These are phyloP conservation scores for Rhyacophila evoluta DNA, from an alignment of 2,888 invertebrate genomes.

Conservation along the genomic window DNA sequence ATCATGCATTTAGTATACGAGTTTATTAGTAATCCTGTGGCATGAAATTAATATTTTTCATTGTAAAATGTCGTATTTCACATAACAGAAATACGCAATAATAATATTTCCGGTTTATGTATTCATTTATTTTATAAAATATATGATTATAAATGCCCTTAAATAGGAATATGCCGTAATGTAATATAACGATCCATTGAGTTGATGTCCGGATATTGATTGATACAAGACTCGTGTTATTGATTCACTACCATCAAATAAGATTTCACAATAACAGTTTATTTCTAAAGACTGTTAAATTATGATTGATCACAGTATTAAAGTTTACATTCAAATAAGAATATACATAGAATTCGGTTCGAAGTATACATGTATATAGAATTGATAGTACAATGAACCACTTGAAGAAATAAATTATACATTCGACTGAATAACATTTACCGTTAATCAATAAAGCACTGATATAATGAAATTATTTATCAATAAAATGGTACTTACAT, in stretches of 20 bases:
- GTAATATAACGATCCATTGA: neutral
- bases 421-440: neutral
- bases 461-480: too few relatives aligned
- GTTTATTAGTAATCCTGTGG: too few relatives aligned
- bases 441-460: too few relatives aligned
- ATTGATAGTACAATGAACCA: neutral
- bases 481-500: too few relatives aligned
- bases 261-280: conserved; percentile 38
- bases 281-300: conserved; percentile 32
- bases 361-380: neutral
- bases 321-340: neutral
- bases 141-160: too few relatives aligned
- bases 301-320: conserved; percentile 32
- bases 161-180: neutral
- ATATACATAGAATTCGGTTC: neutral
- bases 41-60: too few relatives aligned
- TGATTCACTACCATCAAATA: neutral
- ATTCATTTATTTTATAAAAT: too few relatives aligned
- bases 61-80: too few relatives aligned
- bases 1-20: too few relatives aligned
- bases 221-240: neutral
- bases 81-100: too few relatives aligned
- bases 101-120: too few relatives aligned
- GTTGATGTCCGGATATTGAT: conserved; percentile 19
- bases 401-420: neutral